Base-by-base conservation (phyloP, 2,888 invertebrate genomes). In the Mechanitis mazaeus region DNA sequence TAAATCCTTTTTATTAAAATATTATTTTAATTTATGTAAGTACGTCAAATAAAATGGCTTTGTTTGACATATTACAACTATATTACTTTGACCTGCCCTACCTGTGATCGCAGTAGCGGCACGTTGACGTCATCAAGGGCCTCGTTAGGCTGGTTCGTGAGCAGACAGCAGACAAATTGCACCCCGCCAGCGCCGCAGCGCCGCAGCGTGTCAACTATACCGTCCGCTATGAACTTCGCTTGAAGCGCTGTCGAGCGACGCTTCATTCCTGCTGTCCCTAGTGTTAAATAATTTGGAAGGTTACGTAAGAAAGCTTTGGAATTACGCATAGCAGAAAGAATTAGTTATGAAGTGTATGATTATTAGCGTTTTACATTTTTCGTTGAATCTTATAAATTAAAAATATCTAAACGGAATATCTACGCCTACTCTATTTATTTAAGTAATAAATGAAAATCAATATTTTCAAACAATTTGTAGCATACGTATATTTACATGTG, bases 121-220 rank as follows among this genome's bases (percentile, higher is more conserved):
- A 98, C 94, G 81, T 97, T 97, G 68, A 98, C 92, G 74, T 79
- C 90, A 75, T 77, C 92, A 64, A 61, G 80, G 64, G 71, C 69
- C 71, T 75, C 91, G 70, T 75, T 77, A 67, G 72, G 90, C 76
- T 75, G 96, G 94, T 66, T 94, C 92, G 87, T 94, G 92, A 85
- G 95, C 93, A 88, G 94, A 93, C 73, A 98, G 94, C 84, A 98
- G 33, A 98, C 94, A 83, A 98, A 98, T 81, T 96, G 95, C 56
- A 96, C 81, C 9, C 89, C 89, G 87, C 79, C 95, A 0, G 85
- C 72, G 60, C 89, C 94, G 45, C 97, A 97, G 64, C 98, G 93
- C 4, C 97, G 92, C 63, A 98, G 78, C 2, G 96, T 96, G 81
- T 98, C 98, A 64, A 98, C 93, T 5, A 98, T 92, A 45, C 97